Base-by-base conservation (phyloP, 2,797 vertebrate genomes). In the Cryptoprocta ferox region DNA sequence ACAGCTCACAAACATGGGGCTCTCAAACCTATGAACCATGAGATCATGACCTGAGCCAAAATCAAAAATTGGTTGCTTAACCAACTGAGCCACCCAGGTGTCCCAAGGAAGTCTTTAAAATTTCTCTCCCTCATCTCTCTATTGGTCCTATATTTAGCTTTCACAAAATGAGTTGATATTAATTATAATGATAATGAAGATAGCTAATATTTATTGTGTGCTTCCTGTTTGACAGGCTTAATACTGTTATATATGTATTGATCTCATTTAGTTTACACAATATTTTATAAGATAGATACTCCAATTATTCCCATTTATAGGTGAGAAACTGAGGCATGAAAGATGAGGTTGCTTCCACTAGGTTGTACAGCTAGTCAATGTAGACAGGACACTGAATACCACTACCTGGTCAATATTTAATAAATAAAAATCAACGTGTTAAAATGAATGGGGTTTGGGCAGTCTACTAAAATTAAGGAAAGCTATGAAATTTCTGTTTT, bases 111-210 rank as follows among this genome's bases (percentile, higher is more conserved):
- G 39, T 63, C 66, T 97, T 86, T 92, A 93, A 37, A 13, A 30
- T 81, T 30, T 93, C 45, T 80, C 28, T 82, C 12, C 45, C 18
- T 59, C 37, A 30, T 35, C 35, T 81, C 19, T 42, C 68, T 70
- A 61, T 30, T 15, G 2, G 7, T 53, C 30, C 59, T 87, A 42
- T 35, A 63, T 89, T 93, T 75, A 75, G 59, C 18, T 90, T 21
- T 39, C 78, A 89, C 14, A 92, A 90, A 93, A 92, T 95, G 53
- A 87, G 84, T 92, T 80, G 42, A 37, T 45, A 42, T 84, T 76
- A 75, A 79, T 85, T 93, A 45, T 53, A 81, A 88, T 80, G 32
- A 53, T 85, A 61, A 90, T 88, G 59, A 90, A 75, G 48, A 89
- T 68, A 79, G 61, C 59, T 88, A 71, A 50, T 94, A 59, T 85